phyloP scores from a whole-genome alignment of 2,888 invertebrate genomes.

The Sturmia bella region DNA sequence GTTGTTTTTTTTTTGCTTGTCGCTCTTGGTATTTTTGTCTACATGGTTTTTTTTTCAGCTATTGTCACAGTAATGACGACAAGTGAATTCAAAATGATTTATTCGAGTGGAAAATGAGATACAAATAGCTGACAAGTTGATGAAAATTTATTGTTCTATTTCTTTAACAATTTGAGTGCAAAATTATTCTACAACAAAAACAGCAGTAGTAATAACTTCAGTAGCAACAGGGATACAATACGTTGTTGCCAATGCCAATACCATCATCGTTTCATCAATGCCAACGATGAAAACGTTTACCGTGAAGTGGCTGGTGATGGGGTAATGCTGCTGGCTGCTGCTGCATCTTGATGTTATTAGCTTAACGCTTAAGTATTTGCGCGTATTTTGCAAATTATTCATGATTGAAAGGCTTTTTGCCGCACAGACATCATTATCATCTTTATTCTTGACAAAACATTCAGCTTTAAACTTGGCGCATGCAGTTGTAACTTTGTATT shows the following conservation, averaged over 20 bases:
- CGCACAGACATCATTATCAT: slow-evolving; percentile 61
- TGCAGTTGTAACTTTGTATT: slow-evolving; percentile 6
- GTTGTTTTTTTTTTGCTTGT: not conserved
- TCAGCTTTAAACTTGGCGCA: not conserved
- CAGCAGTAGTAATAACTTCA: slow-evolving; percentile 17
- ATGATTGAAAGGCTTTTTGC: slow-evolving; percentile 62
- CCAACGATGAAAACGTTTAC: slow-evolving; percentile 58
- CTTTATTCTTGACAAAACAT: slow-evolving; percentile 43
- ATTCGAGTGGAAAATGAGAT: slow-evolving; percentile 74
- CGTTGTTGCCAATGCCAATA: slow-evolving; percentile 63
- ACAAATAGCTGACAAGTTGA: slow-evolving; percentile 75
- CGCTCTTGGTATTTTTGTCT: slow-evolving; percentile 38
- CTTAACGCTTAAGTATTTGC: slow-evolving; percentile 67
- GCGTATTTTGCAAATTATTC: slow-evolving; percentile 63
- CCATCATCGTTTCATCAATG: slow-evolving; percentile 64
- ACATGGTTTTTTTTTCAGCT: slow-evolving; percentile 40
- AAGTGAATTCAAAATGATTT: slow-evolving; percentile 73
- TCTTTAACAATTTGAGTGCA: slow-evolving; percentile 45
- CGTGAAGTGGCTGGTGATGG: slow-evolving; percentile 44
- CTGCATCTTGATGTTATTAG: slow-evolving; percentile 69
- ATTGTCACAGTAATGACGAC: slow-evolving; percentile 67
- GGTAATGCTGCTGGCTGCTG: slow-evolving; percentile 41
- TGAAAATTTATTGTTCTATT: slow-evolving; percentile 72
- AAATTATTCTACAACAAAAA: slow-evolving; percentile 44
- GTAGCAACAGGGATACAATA: slow-evolving; percentile 12